Conservation (phyloP, 2,113 vertebrate genomes). For the Dipodomys stephensi region DNA sequence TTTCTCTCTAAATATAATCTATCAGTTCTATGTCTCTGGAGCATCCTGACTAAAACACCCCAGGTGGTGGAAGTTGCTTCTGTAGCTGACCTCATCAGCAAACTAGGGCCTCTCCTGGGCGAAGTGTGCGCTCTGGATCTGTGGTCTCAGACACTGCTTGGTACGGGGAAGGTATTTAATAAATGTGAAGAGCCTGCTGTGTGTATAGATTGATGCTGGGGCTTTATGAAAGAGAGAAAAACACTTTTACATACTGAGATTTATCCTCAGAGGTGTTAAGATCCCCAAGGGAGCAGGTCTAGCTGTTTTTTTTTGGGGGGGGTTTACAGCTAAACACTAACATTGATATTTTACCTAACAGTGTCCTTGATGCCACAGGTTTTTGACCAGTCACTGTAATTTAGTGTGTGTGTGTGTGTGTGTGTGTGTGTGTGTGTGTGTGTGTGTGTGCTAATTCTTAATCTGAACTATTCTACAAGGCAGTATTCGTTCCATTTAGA, state of each 20-base stretch:
- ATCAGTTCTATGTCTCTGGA: not conserved
- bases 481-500: not conserved
- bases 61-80: not conserved
- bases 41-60: not conserved
- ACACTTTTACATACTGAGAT: not conserved
- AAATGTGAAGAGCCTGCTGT: not conserved
- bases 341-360: no score
- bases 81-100: not conserved
- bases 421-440: no score
- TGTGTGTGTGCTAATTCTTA: not conserved
- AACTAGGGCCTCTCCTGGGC: not conserved
- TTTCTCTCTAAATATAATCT: not conserved
- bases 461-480: not conserved
- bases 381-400: not conserved
- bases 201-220: not conserved
- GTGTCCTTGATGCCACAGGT: no score
- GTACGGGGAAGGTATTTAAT: not conserved
- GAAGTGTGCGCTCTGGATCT: not conserved
- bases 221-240: not conserved
- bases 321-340: not conserved
- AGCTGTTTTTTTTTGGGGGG: not conserved
- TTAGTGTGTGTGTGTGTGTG: no score
- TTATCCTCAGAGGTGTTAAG: not conserved
- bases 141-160: not conserved
- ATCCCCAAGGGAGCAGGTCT: no score